Evolutionary conservation across 2,113 vertebrate genomes (phyloP), one percentile per base, ranked within the genome.

Genomic region (Chlamydotis undulata): DNA sequence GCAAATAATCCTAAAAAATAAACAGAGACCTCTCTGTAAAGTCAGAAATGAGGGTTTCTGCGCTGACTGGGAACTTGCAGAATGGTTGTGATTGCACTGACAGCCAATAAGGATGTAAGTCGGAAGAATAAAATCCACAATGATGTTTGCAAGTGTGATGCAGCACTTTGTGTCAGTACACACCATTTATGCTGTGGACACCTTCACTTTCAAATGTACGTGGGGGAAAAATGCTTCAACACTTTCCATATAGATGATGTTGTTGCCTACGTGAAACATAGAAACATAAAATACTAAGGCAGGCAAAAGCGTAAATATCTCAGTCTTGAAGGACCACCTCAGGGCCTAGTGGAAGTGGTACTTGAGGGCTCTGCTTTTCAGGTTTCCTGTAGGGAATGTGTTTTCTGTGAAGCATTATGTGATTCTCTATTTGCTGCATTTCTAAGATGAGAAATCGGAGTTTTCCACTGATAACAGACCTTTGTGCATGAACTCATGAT

Each of bases 1-100:
- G 81, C 50, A 94, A 96, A 95, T 84, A 93, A 60, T 59, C 18
- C 23, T 82, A 12, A 60, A 61, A 92, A 73, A 78, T 39, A 92
- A 86, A 45, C 28, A 60, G 21, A 18, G 4, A n/a, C n/a, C 5
- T 70, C 80, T 83, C 74, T 89, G 39, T 4, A 68, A 89, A 94
- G 65, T 12, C 39, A 93, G 77, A 71, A 65, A 31, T 35, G 14
- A 82, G n/a, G 13, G n/a, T 94, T 83, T 83, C 67, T 63, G 43
- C 3, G 6, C 28, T 0, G 2, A 33, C 19, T 31, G 47, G 29
- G 35, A 81, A 60, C 31, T 17, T 64, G 57, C 26, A 69, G 49
- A 56, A 25, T 26, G n/a, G 49, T 31, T 94, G 56, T 60, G 71
- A 39, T 53, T 41, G 26, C 60, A 41, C 17, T 18, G 41, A 47